A percentile compares a stretch with the other conserved stretches of the same genome.
Conservation (phyloP, 1,140 invertebrate species). For the Neodiprion fabricii region DNA sequence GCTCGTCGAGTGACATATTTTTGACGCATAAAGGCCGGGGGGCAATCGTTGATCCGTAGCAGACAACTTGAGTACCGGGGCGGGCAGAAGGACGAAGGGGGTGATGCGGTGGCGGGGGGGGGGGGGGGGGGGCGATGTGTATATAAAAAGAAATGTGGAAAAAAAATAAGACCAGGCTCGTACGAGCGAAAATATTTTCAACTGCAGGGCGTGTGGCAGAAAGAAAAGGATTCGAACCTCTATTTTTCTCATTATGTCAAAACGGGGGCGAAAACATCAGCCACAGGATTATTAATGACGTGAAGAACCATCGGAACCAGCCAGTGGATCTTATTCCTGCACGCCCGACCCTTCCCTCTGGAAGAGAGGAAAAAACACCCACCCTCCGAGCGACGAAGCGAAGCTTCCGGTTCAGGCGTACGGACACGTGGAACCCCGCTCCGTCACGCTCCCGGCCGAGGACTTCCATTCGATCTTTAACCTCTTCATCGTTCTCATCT, state of each 20-base stretch:
- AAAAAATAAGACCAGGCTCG: too few species aligned
- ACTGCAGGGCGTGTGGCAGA: neutral
- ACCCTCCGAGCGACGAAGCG: neutral
- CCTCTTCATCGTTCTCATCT: neutral
- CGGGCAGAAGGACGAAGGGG: neutral
- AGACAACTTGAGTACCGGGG: neutral
- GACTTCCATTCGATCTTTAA: neutral
- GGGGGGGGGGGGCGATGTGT: too few species aligned
- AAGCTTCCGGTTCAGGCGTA: neutral
- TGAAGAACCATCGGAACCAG: neutral
- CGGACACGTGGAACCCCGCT: neutral
- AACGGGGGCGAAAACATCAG: neutral
- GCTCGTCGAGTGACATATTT: neutral
- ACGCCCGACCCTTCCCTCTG: neutral
- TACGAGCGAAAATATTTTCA: neutral
- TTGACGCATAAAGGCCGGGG: neutral
- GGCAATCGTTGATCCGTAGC: neutral
- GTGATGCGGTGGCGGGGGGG: neutral
- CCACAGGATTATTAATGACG: conserved; percentile 1
- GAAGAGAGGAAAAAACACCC: neutral
- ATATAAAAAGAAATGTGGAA: too few species aligned
- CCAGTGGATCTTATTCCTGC: neutral
- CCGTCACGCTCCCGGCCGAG: neutral
- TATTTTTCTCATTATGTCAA: conserved; percentile 8
- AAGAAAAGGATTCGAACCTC: conserved; percentile 1